Evolutionary conservation across 2,113 vertebrate species (phyloP).

Genomic region (pig (Sus scrofa)): T2T-Sscrofa CM000814.6:101600501-101601000

Average conservation of each 20-base stretch:
- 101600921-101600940: constrained; percentile 79
- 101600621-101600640: background rate
- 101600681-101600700: background rate
- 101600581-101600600: constrained; percentile 21
- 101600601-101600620: background rate
- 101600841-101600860: constrained; percentile 36
- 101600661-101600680: constrained; percentile 36
- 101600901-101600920: constrained; percentile 63
- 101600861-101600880: constrained; percentile 65
- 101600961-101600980: constrained; percentile 88
- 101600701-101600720: constrained; percentile 61
- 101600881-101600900: constrained; percentile 70
- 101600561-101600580: constrained; percentile 26
- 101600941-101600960: constrained; percentile 79
- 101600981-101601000: constrained; percentile 85
- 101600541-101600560: background rate
- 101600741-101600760: background rate
- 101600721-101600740: constrained; percentile 64
- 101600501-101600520: background rate
- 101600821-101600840: background rate
- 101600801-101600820: background rate
- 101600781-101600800: constrained; percentile 19
- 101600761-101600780: constrained; percentile 6
- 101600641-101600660: background rate
- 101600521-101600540: background rate